phyloP scores from a whole-genome alignment of 2,113 vertebrate genomes.

The Corapipo altera region DNA sequence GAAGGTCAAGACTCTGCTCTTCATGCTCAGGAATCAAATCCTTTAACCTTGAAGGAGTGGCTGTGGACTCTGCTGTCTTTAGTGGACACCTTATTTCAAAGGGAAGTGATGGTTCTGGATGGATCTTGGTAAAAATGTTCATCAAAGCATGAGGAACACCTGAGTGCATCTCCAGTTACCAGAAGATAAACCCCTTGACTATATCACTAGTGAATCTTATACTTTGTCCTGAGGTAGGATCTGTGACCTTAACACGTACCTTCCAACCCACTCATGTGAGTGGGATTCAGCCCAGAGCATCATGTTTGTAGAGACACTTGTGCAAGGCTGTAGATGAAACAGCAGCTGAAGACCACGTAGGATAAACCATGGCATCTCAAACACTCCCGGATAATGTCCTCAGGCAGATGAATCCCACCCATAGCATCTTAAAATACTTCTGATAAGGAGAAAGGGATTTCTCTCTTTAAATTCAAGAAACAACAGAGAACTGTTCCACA shows the following conservation, averaged over 20 bases:
- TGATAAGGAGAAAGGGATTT: background rate
- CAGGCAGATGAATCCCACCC: background rate
- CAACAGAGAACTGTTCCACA: background rate
- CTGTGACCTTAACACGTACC: background rate
- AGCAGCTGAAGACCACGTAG: background rate
- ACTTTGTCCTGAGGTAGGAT: background rate
- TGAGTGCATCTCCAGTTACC: background rate
- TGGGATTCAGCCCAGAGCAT: background rate
- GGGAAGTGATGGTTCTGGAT: background rate
- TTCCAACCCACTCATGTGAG: background rate
- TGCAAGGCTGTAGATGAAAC: background rate
- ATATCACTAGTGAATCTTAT: background rate
- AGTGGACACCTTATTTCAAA: background rate
- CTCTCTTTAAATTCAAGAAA: background rate
- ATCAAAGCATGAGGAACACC: background rate
- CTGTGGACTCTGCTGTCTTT: background rate
- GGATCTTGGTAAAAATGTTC: background rate
- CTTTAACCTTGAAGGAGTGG: background rate
- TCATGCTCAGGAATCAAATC: background rate
- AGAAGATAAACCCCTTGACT: background rate
- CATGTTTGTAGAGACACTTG: background rate
- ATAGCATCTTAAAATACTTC: background rate
- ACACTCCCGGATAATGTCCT: background rate
- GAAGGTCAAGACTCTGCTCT: background rate
- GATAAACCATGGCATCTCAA: background rate